These are phyloP conservation scores for Xylophagus ater DNA, from an alignment of 2,888 invertebrate species.

Conservation along the genomic window DNA sequence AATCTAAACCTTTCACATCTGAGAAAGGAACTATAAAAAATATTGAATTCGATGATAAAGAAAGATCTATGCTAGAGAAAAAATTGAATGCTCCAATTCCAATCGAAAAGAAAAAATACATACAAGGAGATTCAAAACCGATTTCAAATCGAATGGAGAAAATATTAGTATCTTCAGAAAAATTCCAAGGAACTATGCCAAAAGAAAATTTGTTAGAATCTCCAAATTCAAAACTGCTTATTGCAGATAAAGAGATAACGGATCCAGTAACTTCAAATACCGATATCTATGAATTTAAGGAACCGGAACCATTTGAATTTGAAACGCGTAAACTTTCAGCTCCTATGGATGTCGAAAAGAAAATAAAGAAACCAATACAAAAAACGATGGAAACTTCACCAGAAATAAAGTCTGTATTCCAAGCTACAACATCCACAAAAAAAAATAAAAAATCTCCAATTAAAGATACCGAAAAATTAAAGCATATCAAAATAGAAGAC, in stretches of 20 bases:
- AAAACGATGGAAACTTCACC: conserved; percentile 9
- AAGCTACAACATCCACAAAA: conserved; percentile 3
- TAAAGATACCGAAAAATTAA: conserved; percentile 13
- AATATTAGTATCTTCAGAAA: neutral
- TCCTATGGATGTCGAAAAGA: conserved; percentile 18
- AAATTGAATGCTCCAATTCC: too few relatives aligned
- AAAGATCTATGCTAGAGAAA: conserved; percentile 8
- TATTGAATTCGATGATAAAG: conserved; percentile 1
- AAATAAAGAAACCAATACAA: conserved; percentile 11
- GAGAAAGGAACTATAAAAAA: conserved; percentile 15
- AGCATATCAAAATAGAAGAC: conserved; percentile 19
- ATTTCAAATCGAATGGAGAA: neutral
- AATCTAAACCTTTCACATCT: conserved; percentile 22
- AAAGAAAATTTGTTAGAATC: conserved; percentile 7
- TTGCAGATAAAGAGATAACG: conserved; percentile 11
- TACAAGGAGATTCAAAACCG: too few relatives aligned
- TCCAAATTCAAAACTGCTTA: neutral
- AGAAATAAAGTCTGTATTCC: neutral
- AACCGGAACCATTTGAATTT: conserved; percentile 78
- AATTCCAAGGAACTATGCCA: too few relatives aligned
- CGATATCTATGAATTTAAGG: conserved; percentile 81
- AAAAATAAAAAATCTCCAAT: conserved; percentile 14
- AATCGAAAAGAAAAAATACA: too few relatives aligned
- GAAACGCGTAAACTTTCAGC: conserved; percentile 47
- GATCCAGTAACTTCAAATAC: conserved; percentile 13